These are phyloP conservation scores for Hofmannophila pseudospretella DNA, from an alignment of 2,888 invertebrate species.

Conservation along the genomic window DNA sequence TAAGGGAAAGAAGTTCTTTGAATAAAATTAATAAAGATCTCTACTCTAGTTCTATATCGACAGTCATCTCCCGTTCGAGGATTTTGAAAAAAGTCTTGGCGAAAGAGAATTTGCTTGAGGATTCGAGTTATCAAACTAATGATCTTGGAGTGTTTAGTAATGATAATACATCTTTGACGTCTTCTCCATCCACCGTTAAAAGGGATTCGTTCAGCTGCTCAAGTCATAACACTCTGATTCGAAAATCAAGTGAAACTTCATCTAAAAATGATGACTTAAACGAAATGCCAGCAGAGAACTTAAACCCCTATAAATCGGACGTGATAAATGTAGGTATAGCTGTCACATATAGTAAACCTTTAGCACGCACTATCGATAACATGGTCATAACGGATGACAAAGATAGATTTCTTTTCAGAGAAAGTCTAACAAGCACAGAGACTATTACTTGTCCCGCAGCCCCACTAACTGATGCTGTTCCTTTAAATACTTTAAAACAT, in stretches of 20 bases:
- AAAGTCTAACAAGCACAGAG: constrained; percentile 25
- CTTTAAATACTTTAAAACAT: constrained; percentile 8
- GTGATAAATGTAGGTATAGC: constrained; percentile 42
- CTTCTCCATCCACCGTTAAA: constrained; percentile 22
- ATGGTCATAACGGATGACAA: constrained; percentile 5
- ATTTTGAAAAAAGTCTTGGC: constrained; percentile 36
- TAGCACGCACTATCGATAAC: constrained; percentile 15
- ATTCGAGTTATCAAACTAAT: constrained; percentile 12
- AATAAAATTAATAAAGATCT: constrained; percentile 25
- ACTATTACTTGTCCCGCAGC: constrained; percentile 4
- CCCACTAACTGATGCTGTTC: constrained; percentile 11
- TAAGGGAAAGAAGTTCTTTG: constrained; percentile 19
- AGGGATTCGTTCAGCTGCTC: constrained; percentile 27
- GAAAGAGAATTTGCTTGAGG: constrained; percentile 38
- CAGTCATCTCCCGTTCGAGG: constrained; percentile 28
- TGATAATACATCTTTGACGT: constrained; percentile 20
- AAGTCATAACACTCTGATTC: constrained; percentile 38
- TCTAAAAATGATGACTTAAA: constrained; percentile 19
- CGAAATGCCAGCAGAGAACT: constrained; percentile 15
- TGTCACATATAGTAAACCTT: constrained; percentile 28
- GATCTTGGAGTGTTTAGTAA: constrained; percentile 3
- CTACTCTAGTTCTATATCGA: constrained; percentile 25
- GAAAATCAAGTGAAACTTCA: neutral
- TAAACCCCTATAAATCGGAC: constrained; percentile 31
- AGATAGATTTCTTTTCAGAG: constrained; percentile 14